These are phyloP conservation scores for Opisthocomus hoazin DNA, from an alignment of 2,113 vertebrate genomes.

Conservation along the genomic window DNA sequence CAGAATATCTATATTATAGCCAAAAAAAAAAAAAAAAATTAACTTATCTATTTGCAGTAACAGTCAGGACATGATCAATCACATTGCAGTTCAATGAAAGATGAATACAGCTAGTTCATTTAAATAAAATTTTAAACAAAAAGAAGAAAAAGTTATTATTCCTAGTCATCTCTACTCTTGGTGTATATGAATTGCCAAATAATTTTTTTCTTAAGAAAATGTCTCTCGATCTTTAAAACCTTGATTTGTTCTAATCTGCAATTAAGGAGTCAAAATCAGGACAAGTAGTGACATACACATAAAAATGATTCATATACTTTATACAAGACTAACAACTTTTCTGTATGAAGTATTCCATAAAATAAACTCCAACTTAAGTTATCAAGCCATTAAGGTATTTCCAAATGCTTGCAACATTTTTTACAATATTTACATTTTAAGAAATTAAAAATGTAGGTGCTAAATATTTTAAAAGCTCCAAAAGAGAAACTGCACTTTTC, in stretches of 20 bases:
- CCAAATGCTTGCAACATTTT: neutral
- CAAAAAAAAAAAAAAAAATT: neutral
- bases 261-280: neutral
- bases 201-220: neutral
- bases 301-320: neutral
- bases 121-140: neutral
- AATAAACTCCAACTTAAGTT: neutral
- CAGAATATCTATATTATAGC: neutral
- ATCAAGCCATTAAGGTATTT: neutral
- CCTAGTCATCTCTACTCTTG: neutral
- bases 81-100: neutral
- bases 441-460: accelerated
- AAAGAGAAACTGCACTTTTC: neutral
- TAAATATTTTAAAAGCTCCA: neutral
- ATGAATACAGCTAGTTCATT: neutral
- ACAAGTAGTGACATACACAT: neutral
- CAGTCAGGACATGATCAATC: neutral
- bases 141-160: neutral
- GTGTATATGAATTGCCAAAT: neutral
- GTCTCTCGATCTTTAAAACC: neutral
- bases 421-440: neutral
- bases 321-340: neutral
- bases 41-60: neutral
- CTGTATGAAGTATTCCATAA: neutral
- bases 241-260: neutral